Evolutionary conservation across 2,888 invertebrate species (phyloP), one percentile per base, ranked within the genome.

Genomic region (Autographa pulchrina): DNA sequence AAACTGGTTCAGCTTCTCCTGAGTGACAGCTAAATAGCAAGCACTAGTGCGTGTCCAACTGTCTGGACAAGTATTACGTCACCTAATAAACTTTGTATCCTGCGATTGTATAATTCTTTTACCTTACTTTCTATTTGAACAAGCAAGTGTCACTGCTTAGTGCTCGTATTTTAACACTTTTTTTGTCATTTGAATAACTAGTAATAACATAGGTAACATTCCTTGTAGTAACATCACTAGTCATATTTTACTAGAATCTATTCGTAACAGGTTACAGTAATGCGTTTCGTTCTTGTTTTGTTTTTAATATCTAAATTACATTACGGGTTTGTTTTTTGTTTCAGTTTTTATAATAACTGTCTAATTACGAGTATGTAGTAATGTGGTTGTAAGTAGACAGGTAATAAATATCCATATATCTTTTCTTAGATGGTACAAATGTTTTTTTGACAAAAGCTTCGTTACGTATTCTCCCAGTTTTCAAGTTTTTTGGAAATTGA

Each of bases 11-110:
- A 74, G 43, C 68, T 61, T 20, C 62, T 74, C 52, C 54, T 67
- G 73, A 77, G 65, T 79, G 82, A 72, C 80, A 74, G 79, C 72
- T 79, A 71, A 77, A 82, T 79, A 70, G 70, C 58, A 31, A 70
- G 65, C 67, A 79, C 60, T 43, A 62, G 68, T 62, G 65, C 66
- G 71, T 75, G 68, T 73, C 48, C 72, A 74, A 25, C 25, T 25
- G 25, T 25, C 25, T 25, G 25, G 70, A 74, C 68, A 32, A 54
- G 32, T 65, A 32, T 80, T 73, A 71, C 63, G 64, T 68, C 75
- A 80, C 31, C 8, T 62, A 78, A 59, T 66, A 65, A 65, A 60
- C 52, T 67, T 43, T 35, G 62, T 64, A 74, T 75, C 78, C 80
- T 75, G 68, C 31, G 61, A 67, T 82, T 82, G 72, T 72, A 75